phyloP scores from a whole-genome alignment of 2,888 invertebrate species.

The Julus scanicus region DNA sequence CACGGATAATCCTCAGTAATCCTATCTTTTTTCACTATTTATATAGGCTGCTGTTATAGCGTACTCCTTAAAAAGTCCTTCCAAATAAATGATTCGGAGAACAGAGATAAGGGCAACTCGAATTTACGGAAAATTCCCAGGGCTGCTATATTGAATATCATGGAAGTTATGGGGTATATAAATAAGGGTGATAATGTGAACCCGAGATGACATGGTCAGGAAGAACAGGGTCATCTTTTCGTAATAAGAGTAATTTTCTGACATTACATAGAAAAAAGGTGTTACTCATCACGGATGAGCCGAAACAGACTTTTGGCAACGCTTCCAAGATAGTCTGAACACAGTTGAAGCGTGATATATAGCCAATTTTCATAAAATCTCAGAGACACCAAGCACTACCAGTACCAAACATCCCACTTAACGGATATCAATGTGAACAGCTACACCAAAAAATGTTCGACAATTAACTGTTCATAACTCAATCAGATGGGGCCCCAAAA shows the following conservation, averaged over 20 bases:
- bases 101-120: neutral
- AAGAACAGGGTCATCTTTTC: conserved; percentile 21
- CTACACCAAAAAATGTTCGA: neutral
- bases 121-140: neutral
- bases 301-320: conserved; percentile 12
- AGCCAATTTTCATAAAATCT: conserved; percentile 3
- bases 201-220: neutral
- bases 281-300: neutral
- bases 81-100: neutral
- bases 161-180: neutral
- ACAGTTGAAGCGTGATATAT: neutral
- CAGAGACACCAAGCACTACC: neutral
- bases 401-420: neutral
- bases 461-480: neutral
- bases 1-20: too few species aligned
- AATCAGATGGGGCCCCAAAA: neutral
- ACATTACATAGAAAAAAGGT: conserved; percentile 9
- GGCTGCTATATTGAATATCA: neutral
- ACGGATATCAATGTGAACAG: neutral
- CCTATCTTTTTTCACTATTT: too few species aligned
- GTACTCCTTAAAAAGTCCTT: neutral
- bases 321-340: neutral
- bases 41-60: too few species aligned
- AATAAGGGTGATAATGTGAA: neutral
- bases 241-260: conserved; percentile 29